These are phyloP conservation scores for Lycophotia porphyrea DNA, from an alignment of 2,888 invertebrate genomes.

Conservation along the genomic window DNA sequence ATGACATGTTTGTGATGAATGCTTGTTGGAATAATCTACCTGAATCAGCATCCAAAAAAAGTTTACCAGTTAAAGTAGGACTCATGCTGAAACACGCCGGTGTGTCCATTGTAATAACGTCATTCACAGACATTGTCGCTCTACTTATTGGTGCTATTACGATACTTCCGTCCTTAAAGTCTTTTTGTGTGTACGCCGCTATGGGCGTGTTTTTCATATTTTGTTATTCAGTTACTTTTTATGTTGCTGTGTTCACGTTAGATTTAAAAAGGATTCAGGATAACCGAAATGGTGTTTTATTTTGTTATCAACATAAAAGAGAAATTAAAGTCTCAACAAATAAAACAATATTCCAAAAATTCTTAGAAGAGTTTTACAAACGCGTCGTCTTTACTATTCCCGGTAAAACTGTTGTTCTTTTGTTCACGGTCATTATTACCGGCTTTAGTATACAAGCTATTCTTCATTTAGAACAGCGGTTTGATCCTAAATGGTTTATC, in stretches of 20 bases:
- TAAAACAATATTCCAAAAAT: slow-evolving; percentile 90
- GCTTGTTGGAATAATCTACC: slow-evolving; percentile 93
- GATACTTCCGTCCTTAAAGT: slow-evolving; percentile 94
- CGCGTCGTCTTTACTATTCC: slow-evolving; percentile 92
- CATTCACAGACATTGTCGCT: slow-evolving; percentile 95
- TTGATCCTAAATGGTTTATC: slow-evolving; percentile 95
- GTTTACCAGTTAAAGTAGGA: slow-evolving; percentile 92
- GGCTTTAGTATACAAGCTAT: slow-evolving; percentile 91
- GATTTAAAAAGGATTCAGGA: slow-evolving; percentile 92
- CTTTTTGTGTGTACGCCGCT: slow-evolving; percentile 95
- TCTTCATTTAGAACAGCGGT: slow-evolving; percentile 93
- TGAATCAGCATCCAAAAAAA: slow-evolving; percentile 86
- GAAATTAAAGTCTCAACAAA: slow-evolving; percentile 88
- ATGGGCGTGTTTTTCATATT: slow-evolving; percentile 94
- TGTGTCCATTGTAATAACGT: slow-evolving; percentile 95
- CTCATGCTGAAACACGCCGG: slow-evolving; percentile 94
- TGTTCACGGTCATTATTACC: slow-evolving; percentile 90
- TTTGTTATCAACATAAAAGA: slow-evolving; percentile 92
- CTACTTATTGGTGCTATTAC: slow-evolving; percentile 95
- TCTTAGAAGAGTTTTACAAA: slow-evolving; percentile 91
- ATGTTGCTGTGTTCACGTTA: slow-evolving; percentile 93
- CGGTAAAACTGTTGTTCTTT: slow-evolving; percentile 92
- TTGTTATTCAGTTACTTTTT: slow-evolving; percentile 94
- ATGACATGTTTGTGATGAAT: slow-evolving; percentile 96
- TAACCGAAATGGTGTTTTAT: slow-evolving; percentile 92